A percentile compares a stretch with the other conserved stretches of the same genome.
Evolutionary conservation across 2,888 invertebrate genomes (phyloP).

Genomic region (Lysandra bellargus): DNA sequence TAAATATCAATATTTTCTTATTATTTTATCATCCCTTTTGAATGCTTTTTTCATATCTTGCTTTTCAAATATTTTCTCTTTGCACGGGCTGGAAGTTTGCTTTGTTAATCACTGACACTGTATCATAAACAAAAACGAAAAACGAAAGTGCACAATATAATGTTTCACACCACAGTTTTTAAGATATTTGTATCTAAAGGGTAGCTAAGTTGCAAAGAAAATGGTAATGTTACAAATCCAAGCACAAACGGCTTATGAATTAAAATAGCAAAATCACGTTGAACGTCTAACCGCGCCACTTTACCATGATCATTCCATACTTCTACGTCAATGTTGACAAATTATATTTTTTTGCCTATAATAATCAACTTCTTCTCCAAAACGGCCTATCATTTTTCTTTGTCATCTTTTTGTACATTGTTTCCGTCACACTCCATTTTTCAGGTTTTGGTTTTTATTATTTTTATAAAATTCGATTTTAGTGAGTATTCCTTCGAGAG

Average conservation of each 20-base stretch:
- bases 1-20: constrained; percentile 56
- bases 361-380: constrained; percentile 76
- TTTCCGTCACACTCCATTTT: constrained; percentile 59
- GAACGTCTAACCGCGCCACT: constrained; percentile 52
- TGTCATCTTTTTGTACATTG: constrained; percentile 62
- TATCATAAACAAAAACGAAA: constrained; percentile 68
- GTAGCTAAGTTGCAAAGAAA: constrained; percentile 47
- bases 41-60: constrained; percentile 77
- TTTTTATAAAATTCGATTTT: constrained; percentile 54
- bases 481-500: constrained; percentile 79
- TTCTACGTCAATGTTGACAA: constrained; percentile 62
- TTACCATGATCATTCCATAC: constrained; percentile 63
- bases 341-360: constrained; percentile 73
- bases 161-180: constrained; percentile 64
- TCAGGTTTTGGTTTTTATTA: constrained; percentile 54
- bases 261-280: constrained; percentile 34
- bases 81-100: constrained; percentile 78
- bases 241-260: constrained; percentile 49
- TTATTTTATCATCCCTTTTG: constrained; percentile 60
- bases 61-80: constrained; percentile 73
- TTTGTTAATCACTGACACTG: constrained; percentile 74
- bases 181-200: constrained; percentile 51
- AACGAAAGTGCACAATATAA: constrained; percentile 69
- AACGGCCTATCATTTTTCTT: constrained; percentile 77
- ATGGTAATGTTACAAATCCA: constrained; percentile 57